Evolutionary conservation across 2,888 invertebrate genomes (phyloP).

Genomic region (Cephus sareptanus): DNA sequence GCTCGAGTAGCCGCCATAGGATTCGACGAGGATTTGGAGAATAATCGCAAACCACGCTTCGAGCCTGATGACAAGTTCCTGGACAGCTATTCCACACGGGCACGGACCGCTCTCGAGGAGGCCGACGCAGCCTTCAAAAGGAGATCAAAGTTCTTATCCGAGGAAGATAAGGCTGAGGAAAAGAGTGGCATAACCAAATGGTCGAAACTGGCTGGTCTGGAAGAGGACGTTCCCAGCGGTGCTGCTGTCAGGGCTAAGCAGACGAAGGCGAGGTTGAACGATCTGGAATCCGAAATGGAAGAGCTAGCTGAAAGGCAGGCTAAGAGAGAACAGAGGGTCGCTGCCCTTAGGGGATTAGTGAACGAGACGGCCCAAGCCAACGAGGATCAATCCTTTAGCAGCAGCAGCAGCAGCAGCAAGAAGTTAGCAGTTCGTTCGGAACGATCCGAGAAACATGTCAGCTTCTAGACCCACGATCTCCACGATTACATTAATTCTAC

Average conservation of each 20-base stretch:
- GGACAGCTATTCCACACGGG: constrained; percentile 58
- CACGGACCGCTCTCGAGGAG: constrained; percentile 66
- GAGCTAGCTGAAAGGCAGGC: constrained; percentile 77
- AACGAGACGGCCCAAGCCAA: constrained; percentile 71
- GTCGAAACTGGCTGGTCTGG: constrained; percentile 69
- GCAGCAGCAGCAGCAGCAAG: constrained; percentile 41
- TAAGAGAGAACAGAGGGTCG: constrained; percentile 77
- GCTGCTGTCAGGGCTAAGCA: constrained; percentile 76
- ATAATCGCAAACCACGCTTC: constrained; percentile 70
- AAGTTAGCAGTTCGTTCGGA: constrained; percentile 48
- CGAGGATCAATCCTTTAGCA: constrained; percentile 41
- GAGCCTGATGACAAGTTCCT: constrained; percentile 75
- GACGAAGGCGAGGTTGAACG: constrained; percentile 75
- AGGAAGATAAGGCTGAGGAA: constrained; percentile 64
- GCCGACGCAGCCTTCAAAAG: constrained; percentile 68
- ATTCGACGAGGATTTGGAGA: constrained; percentile 75
- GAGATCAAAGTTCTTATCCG: constrained; percentile 55
- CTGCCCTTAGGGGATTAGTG: constrained; percentile 76
- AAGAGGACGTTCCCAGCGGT: constrained; percentile 63
- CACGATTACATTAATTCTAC: not conserved
- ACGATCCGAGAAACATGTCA: constrained; percentile 60
- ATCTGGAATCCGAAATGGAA: constrained; percentile 82
- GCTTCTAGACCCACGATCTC: constrained; percentile 46
- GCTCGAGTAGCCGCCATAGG: constrained; percentile 69
- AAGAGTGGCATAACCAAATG: constrained; percentile 72